These are phyloP conservation scores for Xyrauchen texanus DNA, from an alignment of 2,113 vertebrate genomes.

Conservation along the genomic window DNA sequence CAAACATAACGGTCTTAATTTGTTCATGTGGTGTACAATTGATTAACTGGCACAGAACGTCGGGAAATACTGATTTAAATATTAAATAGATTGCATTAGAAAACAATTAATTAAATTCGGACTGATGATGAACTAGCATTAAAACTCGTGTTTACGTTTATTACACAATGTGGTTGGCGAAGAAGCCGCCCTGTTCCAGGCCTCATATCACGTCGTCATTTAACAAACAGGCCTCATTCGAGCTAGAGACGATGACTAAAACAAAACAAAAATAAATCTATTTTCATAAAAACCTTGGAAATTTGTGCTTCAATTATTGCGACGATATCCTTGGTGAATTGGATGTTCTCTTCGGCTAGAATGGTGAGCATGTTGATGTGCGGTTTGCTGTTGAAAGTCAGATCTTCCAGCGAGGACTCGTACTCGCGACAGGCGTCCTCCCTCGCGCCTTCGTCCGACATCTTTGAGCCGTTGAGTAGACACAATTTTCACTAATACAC, in stretches of 20 bases:
- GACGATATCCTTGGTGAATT: slow-evolving; percentile 99
- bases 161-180: slow-evolving; percentile 34
- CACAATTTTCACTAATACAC: slow-evolving; percentile 16
- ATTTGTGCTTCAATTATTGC: slow-evolving; percentile 99
- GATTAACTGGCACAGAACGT: neutral
- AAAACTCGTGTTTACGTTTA: neutral
- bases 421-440: slow-evolving; percentile 94
- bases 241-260: slow-evolving; percentile 57
- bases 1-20: slow-evolving; percentile 15
- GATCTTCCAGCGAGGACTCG: slow-evolving; percentile 94
- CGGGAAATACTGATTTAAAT: no score
- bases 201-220: slow-evolving; percentile 48
- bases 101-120: no score
- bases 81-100: no score
- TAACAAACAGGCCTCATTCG: slow-evolving; percentile 11
- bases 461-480: slow-evolving; percentile 62
- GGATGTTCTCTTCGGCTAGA: slow-evolving; percentile 97
- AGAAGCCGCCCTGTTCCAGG: slow-evolving; percentile 62
- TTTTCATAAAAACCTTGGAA: slow-evolving; percentile 98
- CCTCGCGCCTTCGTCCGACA: slow-evolving; percentile 80
- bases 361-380: slow-evolving; percentile 99
- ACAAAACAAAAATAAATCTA: slow-evolving; percentile 71
- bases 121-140: neutral
- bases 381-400: slow-evolving; percentile 99
- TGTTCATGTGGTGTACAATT: neutral